Conservation (phyloP, 2,888 invertebrate species). For the Dryadula phaetusa region DNA sequence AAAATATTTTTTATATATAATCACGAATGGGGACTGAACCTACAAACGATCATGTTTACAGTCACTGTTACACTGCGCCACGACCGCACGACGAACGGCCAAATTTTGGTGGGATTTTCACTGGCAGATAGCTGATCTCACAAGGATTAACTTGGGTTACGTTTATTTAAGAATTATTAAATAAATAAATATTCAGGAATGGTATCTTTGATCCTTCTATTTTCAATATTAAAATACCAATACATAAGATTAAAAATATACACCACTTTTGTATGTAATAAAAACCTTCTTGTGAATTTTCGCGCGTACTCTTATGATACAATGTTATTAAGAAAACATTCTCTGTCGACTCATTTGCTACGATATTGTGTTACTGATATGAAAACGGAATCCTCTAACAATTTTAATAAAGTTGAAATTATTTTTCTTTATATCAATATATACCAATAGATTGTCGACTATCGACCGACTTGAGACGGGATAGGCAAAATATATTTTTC, state of each 20-base stretch:
- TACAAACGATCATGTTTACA: too few species aligned
- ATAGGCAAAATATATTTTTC: not conserved
- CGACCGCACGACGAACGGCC: too few species aligned
- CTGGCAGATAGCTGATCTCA: too few species aligned
- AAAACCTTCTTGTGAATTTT: slow-evolving; percentile 7
- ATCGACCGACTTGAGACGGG: not conserved
- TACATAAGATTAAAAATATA: slow-evolving; percentile 12
- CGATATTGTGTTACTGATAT: slow-evolving; percentile 7
- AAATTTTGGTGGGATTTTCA: too few species aligned
- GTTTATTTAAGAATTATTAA: too few species aligned
- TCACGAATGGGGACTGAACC: too few species aligned
- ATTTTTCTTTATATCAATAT: not conserved
- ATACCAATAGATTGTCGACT: not conserved
- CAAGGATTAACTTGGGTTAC: too few species aligned
- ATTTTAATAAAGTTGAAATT: slow-evolving; percentile 8
- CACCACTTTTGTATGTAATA: not conserved
- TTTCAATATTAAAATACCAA: too few species aligned
- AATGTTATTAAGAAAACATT: slow-evolving; percentile 12
- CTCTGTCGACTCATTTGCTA: slow-evolving; percentile 1
- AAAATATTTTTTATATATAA: too few species aligned
- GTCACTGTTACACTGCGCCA: too few species aligned
- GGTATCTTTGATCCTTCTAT: too few species aligned
- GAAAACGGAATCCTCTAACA: not conserved
- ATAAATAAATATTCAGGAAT: too few species aligned
- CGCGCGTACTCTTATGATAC: slow-evolving; percentile 13